Percentiles rank a stretch among this genome's conserved stretches.
These are phyloP conservation scores for Agonopterix subpropinquella DNA, from an alignment of 2,888 invertebrate genomes.

Conservation along the genomic window DNA sequence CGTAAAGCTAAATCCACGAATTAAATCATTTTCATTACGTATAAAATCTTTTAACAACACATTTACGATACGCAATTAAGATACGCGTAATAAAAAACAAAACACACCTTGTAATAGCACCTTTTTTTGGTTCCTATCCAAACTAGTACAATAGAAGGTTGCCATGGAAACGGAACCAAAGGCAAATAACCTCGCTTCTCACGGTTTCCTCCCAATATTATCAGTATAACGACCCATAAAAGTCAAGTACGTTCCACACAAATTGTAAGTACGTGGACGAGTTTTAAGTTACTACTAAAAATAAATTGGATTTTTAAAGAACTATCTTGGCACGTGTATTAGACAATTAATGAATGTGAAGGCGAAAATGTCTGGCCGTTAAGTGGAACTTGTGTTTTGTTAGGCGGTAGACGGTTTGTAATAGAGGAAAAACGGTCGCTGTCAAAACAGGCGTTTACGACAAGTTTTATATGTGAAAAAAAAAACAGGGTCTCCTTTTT, in stretches of 20 bases:
- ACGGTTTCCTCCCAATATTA: slow-evolving; percentile 41
- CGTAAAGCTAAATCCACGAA: too few species aligned
- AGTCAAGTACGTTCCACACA: slow-evolving; percentile 47
- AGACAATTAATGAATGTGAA: neutral
- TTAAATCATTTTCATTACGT: too few species aligned
- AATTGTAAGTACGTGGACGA: slow-evolving; percentile 27
- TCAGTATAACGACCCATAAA: slow-evolving; percentile 56
- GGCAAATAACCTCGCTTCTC: slow-evolving; percentile 26
- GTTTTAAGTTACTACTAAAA: slow-evolving; percentile 28
- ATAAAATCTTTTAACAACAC: too few species aligned
- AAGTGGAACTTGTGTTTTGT: neutral
- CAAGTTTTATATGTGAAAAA: too few species aligned
- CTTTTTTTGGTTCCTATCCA: neutral
- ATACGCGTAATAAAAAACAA: too few species aligned
- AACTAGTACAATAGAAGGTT: slow-evolving; percentile 10
- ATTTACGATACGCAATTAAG: too few species aligned
- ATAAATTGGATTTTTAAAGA: slow-evolving; percentile 37
- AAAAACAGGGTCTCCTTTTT: too few species aligned
- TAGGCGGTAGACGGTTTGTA: neutral
- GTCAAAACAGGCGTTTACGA: too few species aligned
- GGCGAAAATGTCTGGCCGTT: neutral
- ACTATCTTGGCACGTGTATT: slow-evolving; percentile 17
- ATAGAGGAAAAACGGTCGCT: too few species aligned
- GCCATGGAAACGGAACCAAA: slow-evolving; percentile 24
- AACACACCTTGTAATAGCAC: neutral